Percentiles rank a stretch among this genome's conserved stretches.
phyloP scores from a whole-genome alignment of 2,113 vertebrate genomes.

The Phodopus roborovskii region DNA sequence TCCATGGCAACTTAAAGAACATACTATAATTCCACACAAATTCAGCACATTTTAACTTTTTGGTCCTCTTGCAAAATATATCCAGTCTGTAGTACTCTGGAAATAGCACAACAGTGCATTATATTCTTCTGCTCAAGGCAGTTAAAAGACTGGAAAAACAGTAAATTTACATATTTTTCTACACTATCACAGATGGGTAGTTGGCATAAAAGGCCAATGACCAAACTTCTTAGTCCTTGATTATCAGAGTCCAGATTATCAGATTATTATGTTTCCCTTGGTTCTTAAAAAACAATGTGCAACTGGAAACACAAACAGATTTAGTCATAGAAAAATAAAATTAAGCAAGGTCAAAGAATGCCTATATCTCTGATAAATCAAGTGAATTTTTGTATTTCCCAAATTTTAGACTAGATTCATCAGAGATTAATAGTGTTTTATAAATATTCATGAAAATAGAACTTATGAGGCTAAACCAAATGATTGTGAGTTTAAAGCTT shows the following conservation, averaged over 20 bases:
- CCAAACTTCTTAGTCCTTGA: not conserved
- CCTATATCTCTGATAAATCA: not conserved
- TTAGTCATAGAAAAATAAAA: conserved; percentile 29
- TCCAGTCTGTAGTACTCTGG: not conserved
- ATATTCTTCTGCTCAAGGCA: conserved; percentile 59
- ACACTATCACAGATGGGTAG: not conserved
- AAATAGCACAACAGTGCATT: not conserved
- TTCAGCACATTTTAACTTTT: not conserved
- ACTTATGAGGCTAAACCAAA: not conserved
- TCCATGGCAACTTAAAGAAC: not conserved
- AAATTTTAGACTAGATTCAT: not conserved
- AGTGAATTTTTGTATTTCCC: not conserved
- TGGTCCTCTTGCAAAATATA: not conserved
- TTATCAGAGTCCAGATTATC: too few relatives aligned
- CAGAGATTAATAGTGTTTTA: not conserved
- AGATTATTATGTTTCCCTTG: not conserved
- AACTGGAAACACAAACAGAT: not conserved
- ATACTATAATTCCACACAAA: not conserved
- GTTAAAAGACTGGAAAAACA: not conserved
- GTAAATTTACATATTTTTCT: not conserved
- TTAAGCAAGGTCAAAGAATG: not conserved
- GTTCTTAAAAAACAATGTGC: not conserved
- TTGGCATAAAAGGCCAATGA: not conserved
- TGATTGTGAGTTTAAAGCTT: not conserved
- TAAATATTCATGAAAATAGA: not conserved